A percentile compares a stretch with the other conserved stretches of the same genome.
Conservation (phyloP, 1,140 invertebrate species). For the Nasonia longicornis region DNA sequence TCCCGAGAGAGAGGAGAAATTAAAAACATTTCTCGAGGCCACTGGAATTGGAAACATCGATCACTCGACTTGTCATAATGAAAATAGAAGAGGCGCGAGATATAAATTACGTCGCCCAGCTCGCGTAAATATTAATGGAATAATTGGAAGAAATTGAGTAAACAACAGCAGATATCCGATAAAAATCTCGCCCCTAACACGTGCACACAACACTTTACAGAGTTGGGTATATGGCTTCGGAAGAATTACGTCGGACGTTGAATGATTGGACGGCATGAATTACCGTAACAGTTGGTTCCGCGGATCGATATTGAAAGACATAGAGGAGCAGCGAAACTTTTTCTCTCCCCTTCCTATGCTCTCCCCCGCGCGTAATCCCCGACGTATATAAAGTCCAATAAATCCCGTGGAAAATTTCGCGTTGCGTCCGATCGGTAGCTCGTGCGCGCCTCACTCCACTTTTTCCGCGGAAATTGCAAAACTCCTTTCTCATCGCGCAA, state of each 20-base stretch:
- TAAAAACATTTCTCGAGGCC: no score
- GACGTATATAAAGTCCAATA: conserved; percentile 34
- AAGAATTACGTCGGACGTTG: conserved; percentile 21
- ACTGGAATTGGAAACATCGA: no score
- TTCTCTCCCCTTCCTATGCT: not conserved
- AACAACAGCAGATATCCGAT: not conserved
- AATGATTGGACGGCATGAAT: conserved; percentile 45
- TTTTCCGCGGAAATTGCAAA: conserved; percentile 40
- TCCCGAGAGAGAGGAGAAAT: no score
- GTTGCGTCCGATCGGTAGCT: not conserved
- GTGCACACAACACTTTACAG: not conserved
- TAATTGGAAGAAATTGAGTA: conserved; percentile 24
- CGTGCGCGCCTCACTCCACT: not conserved
- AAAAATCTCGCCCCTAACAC: conserved; percentile 18
- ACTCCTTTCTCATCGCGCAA: conserved; percentile 35
- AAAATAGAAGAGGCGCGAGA: not conserved
- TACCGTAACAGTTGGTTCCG: conserved; percentile 36
- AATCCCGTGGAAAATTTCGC: conserved; percentile 37
- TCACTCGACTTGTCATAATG: no score
- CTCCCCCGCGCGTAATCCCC: conserved; percentile 13
- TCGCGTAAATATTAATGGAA: conserved; percentile 36
- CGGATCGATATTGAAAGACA: conserved; percentile 42
- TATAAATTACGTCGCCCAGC: conserved; percentile 17
- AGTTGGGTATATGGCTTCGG: not conserved
- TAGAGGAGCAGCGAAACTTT: conserved; percentile 12